These are phyloP conservation scores for Oryzias curvinotus DNA, from an alignment of 2,113 vertebrate genomes.

Conservation along the genomic window DNA sequence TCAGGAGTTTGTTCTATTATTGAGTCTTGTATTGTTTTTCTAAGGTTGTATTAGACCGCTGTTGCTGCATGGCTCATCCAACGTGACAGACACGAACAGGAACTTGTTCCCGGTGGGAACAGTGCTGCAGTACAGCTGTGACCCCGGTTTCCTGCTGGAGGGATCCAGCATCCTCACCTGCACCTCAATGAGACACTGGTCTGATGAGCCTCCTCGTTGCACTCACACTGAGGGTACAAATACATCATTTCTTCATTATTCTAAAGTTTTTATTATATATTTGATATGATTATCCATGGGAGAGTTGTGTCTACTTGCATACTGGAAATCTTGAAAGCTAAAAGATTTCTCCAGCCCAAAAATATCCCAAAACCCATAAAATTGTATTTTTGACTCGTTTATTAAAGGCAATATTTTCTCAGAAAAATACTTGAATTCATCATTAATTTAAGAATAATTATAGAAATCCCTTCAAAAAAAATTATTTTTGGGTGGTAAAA, in stretches of 20 bases:
- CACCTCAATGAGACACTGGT: constrained; percentile 68
- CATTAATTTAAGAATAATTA: too few relatives aligned
- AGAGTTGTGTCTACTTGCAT: too few relatives aligned
- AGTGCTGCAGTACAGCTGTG: constrained; percentile 75
- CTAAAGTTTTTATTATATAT: too few relatives aligned
- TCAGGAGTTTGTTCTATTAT: background rate
- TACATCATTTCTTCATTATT: background rate
- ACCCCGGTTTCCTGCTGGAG: constrained; percentile 69
- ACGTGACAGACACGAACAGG: constrained; percentile 73
- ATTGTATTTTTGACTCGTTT: too few relatives aligned
- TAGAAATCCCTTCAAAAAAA: too few relatives aligned
- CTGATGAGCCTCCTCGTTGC: constrained; percentile 72
- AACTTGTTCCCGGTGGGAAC: constrained; percentile 71
- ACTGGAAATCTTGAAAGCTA: too few relatives aligned
- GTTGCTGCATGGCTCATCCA: constrained; percentile 64
- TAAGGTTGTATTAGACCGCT: constrained; percentile 69
- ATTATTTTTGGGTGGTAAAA: too few relatives aligned
- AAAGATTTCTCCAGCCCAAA: too few relatives aligned
- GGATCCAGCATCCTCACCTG: constrained; percentile 68
- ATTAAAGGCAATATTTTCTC: too few relatives aligned
- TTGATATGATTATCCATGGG: too few relatives aligned
- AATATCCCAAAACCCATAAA: too few relatives aligned
- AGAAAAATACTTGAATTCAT: too few relatives aligned
- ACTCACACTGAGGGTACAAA: constrained; percentile 71
- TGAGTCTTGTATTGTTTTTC: background rate